Conservation (phyloP, 2,113 vertebrate genomes). For the Coregonus clupeaformis region DNA sequence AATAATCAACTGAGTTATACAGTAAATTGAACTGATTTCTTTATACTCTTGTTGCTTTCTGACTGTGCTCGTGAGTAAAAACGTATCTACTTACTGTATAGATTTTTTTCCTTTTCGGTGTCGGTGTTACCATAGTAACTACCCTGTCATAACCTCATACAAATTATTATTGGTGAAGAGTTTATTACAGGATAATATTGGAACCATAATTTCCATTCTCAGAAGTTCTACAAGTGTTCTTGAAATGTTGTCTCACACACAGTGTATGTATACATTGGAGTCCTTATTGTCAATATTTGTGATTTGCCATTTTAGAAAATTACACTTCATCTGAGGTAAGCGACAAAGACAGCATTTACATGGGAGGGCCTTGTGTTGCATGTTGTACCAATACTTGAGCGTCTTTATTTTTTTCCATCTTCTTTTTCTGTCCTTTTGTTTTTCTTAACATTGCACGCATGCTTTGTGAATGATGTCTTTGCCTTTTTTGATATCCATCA, state of each 20-base stretch:
- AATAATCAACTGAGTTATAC: constrained; percentile 40
- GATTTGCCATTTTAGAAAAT: constrained; percentile 3
- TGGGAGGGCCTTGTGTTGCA: constrained; percentile 23
- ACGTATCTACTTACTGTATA: constrained; percentile 14
- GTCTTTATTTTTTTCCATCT: not conserved
- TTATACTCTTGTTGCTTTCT: constrained; percentile 39
- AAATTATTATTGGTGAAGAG: constrained; percentile 19
- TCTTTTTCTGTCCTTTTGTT: constrained; percentile 10
- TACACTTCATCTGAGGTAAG: constrained; percentile 15
- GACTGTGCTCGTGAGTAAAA: constrained; percentile 22
- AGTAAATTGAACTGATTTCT: constrained; percentile 36
- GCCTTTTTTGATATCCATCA: constrained; percentile 45
- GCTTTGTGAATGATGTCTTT: constrained; percentile 26
- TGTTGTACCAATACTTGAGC: constrained; percentile 50
- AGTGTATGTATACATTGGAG: constrained; percentile 1
- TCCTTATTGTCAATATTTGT: constrained; percentile 1
- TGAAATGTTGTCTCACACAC: constrained; percentile 13
- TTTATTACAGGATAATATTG: constrained; percentile 10
- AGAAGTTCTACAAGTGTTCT: constrained; percentile 20
- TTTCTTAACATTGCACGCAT: not conserved
- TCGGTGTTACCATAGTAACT: constrained; percentile 37
- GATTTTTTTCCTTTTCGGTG: constrained; percentile 19
- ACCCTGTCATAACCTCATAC: not conserved
- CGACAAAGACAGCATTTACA: constrained; percentile 39
- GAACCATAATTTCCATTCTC: not conserved